Percentiles rank a stretch among this genome's conserved stretches.
Conservation (phyloP, 1,140 invertebrate species). For the Euwallacea fornicatus region DNA sequence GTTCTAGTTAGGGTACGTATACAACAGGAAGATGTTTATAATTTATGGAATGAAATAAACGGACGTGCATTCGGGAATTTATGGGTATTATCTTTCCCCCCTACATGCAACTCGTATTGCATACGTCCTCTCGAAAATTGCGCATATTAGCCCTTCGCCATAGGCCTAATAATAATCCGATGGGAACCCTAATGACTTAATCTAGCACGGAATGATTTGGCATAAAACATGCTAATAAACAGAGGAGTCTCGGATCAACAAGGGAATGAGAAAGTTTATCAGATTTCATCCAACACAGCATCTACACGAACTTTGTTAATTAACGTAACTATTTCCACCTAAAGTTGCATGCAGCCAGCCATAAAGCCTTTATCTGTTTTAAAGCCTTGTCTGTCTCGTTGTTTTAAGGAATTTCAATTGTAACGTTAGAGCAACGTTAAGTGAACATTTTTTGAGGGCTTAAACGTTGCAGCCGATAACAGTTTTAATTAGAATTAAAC, state of each 20-base stretch:
- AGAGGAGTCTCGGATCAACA: neutral
- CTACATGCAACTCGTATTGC: conserved; percentile 20
- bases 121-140: conserved; percentile 4
- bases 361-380: conserved; percentile 15
- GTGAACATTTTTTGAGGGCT: too few species aligned
- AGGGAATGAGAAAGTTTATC: conserved; percentile 12
- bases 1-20: conserved; percentile 22
- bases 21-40: conserved; percentile 33
- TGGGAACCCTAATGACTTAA: neutral
- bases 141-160: neutral
- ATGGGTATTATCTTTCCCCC: conserved; percentile 27
- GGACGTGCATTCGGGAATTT: conserved; percentile 33
- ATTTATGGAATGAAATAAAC: conserved; percentile 32
- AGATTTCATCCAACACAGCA: conserved; percentile 6
- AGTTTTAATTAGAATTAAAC: too few species aligned
- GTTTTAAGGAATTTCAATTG: neutral
- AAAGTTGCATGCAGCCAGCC: conserved; percentile 11
- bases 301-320: conserved; percentile 18
- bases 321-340: conserved; percentile 15
- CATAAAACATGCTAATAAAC: neutral
- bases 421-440: too few species aligned
- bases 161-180: neutral
- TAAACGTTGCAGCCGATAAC: too few species aligned
- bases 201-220: too few species aligned
- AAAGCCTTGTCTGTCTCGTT: conserved; percentile 5